Conservation (phyloP, 2,888 invertebrate species). For the Netelia inedita region DNA sequence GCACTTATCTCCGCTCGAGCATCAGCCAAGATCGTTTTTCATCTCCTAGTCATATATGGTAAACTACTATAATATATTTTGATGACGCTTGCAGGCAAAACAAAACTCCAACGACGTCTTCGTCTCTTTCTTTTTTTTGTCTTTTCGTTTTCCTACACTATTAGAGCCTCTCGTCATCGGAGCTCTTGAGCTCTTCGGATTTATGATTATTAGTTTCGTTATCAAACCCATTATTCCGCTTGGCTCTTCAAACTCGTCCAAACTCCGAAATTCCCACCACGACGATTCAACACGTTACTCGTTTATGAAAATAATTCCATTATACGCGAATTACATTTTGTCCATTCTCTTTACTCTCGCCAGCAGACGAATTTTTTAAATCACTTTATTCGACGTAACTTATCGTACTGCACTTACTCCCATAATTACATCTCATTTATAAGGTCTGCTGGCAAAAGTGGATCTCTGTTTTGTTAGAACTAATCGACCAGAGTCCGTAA, state of each 20-base stretch:
- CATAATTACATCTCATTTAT: conserved; percentile 28
- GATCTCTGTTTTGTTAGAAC: background rate
- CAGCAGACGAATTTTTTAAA: conserved; percentile 7
- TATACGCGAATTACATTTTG: background rate
- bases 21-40: conserved; percentile 31
- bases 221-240: conserved; percentile 19
- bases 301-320: conserved; percentile 48
- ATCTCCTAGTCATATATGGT: conserved; percentile 33
- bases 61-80: conserved; percentile 40
- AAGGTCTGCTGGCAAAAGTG: conserved; percentile 6
- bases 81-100: conserved; percentile 41
- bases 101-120: conserved; percentile 30
- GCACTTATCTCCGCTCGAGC: conserved; percentile 26
- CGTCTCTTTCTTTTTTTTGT: background rate
- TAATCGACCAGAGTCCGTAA: background rate
- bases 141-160: conserved; percentile 28
- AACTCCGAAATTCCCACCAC: background rate
- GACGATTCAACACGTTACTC: background rate
- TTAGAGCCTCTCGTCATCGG: conserved; percentile 13
- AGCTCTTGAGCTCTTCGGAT: background rate
- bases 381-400: conserved; percentile 28
- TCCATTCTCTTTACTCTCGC: background rate
- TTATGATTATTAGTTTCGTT: background rate
- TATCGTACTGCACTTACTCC: conserved; percentile 4
- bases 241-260: background rate